These are phyloP conservation scores for Hormaphis cornu DNA, from an alignment of 1,140 invertebrate species.

Conservation along the genomic window DNA sequence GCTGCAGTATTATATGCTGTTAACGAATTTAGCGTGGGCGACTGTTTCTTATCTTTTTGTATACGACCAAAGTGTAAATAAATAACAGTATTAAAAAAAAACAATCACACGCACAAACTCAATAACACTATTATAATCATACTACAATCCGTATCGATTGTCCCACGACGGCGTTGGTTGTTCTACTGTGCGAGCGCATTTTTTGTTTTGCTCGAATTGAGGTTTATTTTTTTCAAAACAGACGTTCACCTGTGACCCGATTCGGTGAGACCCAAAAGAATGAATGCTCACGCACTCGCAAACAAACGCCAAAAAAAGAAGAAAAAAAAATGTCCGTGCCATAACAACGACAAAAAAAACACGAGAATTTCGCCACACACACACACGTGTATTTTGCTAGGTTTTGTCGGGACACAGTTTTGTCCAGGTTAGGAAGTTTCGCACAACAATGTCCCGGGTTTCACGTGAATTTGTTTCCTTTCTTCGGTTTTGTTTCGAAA, in stretches of 20 bases:
- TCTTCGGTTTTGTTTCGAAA: too few relatives aligned
- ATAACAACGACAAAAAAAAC: background rate
- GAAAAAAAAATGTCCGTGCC: background rate
- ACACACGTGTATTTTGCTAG: background rate
- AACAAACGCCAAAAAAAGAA: too few relatives aligned
- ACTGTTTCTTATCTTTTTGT: background rate
- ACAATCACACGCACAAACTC: background rate
- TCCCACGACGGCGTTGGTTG: slow-evolving; percentile 9
- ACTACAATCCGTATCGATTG: too few relatives aligned
- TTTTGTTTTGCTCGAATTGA: background rate
- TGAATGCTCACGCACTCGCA: background rate
- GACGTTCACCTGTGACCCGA: background rate
- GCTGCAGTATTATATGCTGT: background rate
- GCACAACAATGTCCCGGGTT: too few relatives aligned
- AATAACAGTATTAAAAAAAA: slow-evolving; percentile 1
- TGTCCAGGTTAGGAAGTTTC: too few relatives aligned
- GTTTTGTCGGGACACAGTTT: background rate
- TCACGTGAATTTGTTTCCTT: too few relatives aligned
- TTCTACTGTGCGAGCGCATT: background rate
- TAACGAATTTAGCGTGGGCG: slow-evolving; percentile 9
- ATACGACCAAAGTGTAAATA: background rate
- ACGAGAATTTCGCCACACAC: background rate
- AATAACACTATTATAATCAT: background rate
- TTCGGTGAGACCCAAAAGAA: background rate
- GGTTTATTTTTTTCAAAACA: background rate